phyloP scores from a whole-genome alignment of 1,140 invertebrate species.

The Oreohelix idahoensis region DNA sequence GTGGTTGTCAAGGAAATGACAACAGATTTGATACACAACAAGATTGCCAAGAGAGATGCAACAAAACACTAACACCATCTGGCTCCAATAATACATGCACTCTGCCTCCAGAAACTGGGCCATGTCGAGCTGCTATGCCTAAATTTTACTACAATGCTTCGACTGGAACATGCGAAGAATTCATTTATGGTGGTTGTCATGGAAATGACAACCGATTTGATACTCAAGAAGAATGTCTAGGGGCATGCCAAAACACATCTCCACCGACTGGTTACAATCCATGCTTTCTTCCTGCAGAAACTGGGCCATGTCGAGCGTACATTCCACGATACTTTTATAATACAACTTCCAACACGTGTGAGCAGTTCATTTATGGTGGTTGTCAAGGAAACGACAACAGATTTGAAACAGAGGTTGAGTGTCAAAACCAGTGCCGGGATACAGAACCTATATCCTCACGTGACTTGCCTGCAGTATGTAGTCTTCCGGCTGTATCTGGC shows the following conservation, averaged over 20 bases:
- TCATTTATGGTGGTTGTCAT: neutral
- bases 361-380: neutral
- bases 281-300: neutral
- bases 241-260: neutral
- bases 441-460: too few relatives aligned
- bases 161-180: neutral
- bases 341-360: neutral
- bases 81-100: neutral
- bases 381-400: neutral
- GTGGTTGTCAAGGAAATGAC: constrained; percentile 3
- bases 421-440: neutral
- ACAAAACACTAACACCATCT: too few relatives aligned
- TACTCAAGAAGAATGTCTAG: neutral
- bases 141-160: neutral
- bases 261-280: neutral
- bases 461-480: too few relatives aligned
- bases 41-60: neutral
- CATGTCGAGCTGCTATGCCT: neutral
- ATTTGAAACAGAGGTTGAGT: neutral
- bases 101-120: neutral
- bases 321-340: neutral
- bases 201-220: neutral
- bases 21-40: neutral
- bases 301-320: neutral
- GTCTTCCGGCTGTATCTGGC: neutral